Evolutionary conservation across 1,140 invertebrate genomes (phyloP).

Genomic region (Bemisia tabaci): DNA sequence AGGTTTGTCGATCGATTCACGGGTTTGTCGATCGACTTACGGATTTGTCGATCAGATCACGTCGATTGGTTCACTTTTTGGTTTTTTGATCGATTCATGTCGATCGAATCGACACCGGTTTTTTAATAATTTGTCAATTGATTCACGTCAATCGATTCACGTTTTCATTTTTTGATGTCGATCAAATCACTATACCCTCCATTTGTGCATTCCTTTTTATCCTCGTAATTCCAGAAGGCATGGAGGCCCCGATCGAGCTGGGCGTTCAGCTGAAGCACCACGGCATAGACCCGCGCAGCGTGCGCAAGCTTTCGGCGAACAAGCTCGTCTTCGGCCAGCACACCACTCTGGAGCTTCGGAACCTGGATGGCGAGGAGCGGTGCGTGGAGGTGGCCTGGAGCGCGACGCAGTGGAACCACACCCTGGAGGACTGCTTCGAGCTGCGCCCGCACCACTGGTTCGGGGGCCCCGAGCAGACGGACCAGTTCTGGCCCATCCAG

Average conservation of each 20-base stretch:
- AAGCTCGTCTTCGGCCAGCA: background rate
- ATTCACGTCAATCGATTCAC: no score
- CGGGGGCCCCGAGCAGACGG: slow-evolving; percentile 10
- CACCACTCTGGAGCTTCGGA: background rate
- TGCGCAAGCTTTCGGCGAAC: background rate
- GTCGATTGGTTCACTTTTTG: no score
- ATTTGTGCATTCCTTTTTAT: no score
- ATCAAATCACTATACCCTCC: no score
- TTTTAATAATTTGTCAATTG: no score
- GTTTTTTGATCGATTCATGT: no score
- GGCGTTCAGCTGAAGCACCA: background rate
- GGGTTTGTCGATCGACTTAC: no score
- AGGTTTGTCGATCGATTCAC: no score
- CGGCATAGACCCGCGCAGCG: background rate
- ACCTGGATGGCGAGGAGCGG: background rate
- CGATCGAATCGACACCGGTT: no score
- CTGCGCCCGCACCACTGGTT: slow-evolving; percentile 11
- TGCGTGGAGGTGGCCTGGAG: background rate
- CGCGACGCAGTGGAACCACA: slow-evolving; percentile 17
- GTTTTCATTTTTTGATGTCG: no score
- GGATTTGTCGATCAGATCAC: no score
- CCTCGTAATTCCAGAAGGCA: no score
- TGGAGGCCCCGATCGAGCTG: background rate
- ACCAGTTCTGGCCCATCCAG: slow-evolving; percentile 16
- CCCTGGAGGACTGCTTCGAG: background rate